Percentiles rank a stretch among this genome's conserved stretches.
phyloP scores from a whole-genome alignment of 1,140 invertebrate species.

The Euwallacea similis region DNA sequence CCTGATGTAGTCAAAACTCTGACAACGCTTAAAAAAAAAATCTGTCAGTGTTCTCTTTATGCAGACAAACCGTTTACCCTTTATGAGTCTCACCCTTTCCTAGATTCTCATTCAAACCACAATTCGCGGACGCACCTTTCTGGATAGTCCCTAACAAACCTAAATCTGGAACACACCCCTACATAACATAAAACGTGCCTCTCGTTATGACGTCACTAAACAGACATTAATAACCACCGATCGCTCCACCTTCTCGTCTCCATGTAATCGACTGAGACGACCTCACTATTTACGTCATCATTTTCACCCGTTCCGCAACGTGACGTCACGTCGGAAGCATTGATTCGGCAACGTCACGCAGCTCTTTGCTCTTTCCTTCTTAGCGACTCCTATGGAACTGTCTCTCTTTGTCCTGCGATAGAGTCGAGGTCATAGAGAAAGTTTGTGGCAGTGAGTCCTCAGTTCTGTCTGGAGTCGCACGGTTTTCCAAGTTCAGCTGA shows the following conservation, averaged over 20 bases:
- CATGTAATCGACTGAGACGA: constrained; percentile 13
- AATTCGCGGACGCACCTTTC: background rate
- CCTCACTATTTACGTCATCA: constrained; percentile 41
- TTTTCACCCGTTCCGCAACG: constrained; percentile 37
- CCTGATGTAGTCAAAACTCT: too few species aligned
- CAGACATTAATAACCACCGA: constrained; percentile 26
- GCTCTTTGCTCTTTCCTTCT: constrained; percentile 15
- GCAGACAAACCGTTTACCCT: too few species aligned
- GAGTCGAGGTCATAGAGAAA: constrained; percentile 51
- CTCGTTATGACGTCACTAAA: constrained; percentile 33
- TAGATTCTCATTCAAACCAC: too few species aligned
- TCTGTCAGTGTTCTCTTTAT: too few species aligned
- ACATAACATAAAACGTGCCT: constrained; percentile 6
- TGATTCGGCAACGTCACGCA: constrained; percentile 46
- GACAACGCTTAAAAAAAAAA: too few species aligned
- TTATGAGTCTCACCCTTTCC: too few species aligned
- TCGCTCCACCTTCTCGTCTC: constrained; percentile 25
- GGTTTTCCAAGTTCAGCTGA: constrained; percentile 34
- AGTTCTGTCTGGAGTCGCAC: constrained; percentile 35
- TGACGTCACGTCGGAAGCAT: constrained; percentile 47
- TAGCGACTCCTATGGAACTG: background rate
- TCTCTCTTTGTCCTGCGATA: constrained; percentile 43
- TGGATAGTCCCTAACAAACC: background rate
- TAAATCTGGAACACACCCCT: background rate
- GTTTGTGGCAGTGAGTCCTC: constrained; percentile 46